Base-by-base conservation (phyloP, 2,888 invertebrate genomes). In the Drosophila infuscata region DNA sequence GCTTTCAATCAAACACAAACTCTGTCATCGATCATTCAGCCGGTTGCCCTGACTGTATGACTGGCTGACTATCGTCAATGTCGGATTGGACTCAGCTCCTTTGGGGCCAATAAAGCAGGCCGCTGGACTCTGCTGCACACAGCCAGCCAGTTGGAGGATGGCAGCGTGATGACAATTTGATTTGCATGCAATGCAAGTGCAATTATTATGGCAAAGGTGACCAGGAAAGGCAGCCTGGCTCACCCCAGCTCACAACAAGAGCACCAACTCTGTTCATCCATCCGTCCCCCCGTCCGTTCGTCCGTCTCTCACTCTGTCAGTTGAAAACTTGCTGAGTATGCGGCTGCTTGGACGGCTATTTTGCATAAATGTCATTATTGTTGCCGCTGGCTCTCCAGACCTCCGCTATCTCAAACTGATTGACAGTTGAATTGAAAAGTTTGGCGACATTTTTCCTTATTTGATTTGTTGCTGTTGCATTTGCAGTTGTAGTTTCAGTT, bases 341-440 rank as follows among this genome's bases (percentile, higher is more conserved):
- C 48, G 54, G 60, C 49, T 48, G 60, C 54, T 46, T 20, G 49
- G 41, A 80, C 54, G 86, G 80, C 85, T 86, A 80, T 82, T 88
- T 88, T 88, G 87, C 87, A 88, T 90, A 88, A 88, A 88, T 88
- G 87, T 88, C 87, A 88, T 90, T 90, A 90, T 90, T 88, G 87
- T 88, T 90, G 82, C 79, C 87, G 89, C 83, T 86, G 77, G 58
- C 83, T 81, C 87, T 82, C 57, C 79, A 57, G 71, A 73, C 88
- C 81, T 81, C 86, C 78, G 91, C 91, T 90, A 87, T 90, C 89
- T 92, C 92, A 92, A 88, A 91, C 89, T 92, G 92, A 92, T 92
- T 92, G 92, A 92, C 92, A 92, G 91, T 91, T 92, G 92, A 92
- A 92, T 92, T 89, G 92, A 91, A 92, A 91, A 91, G 88, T 88